Evolutionary conservation across 2,113 vertebrate genomes (phyloP).

Genomic region (Boulengeromyrus knoepffleri): DNA sequence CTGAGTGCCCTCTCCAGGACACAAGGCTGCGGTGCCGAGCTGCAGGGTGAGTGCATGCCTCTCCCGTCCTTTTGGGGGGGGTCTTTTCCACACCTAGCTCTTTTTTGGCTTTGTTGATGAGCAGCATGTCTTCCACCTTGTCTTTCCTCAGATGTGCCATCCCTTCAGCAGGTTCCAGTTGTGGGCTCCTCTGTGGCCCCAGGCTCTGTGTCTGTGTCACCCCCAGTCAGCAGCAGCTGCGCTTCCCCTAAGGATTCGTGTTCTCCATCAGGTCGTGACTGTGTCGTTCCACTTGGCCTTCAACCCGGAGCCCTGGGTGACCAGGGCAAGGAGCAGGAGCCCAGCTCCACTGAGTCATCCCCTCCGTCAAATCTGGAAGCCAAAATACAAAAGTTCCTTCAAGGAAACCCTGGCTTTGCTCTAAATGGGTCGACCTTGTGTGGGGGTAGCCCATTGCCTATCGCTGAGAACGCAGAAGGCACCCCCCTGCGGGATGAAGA

Average conservation of each 20-base stretch:
- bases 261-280: conserved; percentile 40
- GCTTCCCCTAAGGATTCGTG: background rate
- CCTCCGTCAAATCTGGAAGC: conserved; percentile 76
- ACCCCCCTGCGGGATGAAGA: conserved; percentile 88
- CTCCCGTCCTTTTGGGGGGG: background rate
- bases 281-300: conserved; percentile 41
- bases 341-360: conserved; percentile 34
- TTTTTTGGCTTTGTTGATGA: conserved; percentile 4
- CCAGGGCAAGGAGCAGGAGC: conserved; percentile 27
- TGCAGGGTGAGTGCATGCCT: conserved; percentile 67
- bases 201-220: conserved; percentile 21
- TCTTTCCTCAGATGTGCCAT: background rate
- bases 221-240: conserved; percentile 34
- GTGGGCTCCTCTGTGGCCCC: conserved; percentile 32
- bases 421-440: conserved; percentile 49
- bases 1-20: conserved; percentile 85
- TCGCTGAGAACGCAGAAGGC: conserved; percentile 76
- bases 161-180: conserved; percentile 57
- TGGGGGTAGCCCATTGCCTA: conserved; percentile 38
- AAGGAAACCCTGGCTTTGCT: conserved; percentile 82
- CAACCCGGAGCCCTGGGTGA: conserved; percentile 4
- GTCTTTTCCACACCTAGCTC: conserved; percentile 2
- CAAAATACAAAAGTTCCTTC: conserved; percentile 89
- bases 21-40: conserved; percentile 63
- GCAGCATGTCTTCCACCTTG: background rate